phyloP scores from a whole-genome alignment of 2,797 vertebrate genomes.

The Tangara arthus region DNA sequence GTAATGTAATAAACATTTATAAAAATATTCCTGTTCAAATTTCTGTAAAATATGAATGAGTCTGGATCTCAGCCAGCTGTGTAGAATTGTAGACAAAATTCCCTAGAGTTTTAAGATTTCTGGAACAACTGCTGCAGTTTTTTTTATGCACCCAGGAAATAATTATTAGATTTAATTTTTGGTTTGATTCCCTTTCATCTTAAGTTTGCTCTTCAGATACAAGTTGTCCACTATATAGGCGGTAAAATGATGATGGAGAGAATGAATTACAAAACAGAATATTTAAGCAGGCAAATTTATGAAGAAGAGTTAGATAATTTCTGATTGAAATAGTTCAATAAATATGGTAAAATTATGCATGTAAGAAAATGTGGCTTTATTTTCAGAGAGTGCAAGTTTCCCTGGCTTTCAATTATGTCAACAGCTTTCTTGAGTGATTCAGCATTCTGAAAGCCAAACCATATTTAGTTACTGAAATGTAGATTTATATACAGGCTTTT shows the following conservation, averaged over 20 bases:
- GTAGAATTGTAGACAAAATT: background rate
- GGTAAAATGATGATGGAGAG: background rate
- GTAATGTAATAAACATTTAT: constrained; percentile 7
- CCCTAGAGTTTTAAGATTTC: background rate
- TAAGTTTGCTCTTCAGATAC: background rate
- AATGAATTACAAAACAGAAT: background rate
- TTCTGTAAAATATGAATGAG: constrained; percentile 14
- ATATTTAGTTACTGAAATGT: constrained; percentile 3
- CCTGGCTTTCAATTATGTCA: constrained; percentile 30
- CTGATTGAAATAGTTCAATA: background rate
- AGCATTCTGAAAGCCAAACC: constrained; percentile 30
- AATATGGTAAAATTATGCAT: background rate
- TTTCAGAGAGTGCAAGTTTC: background rate
- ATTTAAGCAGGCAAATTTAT: background rate
- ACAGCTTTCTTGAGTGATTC: constrained; percentile 52
- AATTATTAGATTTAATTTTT: background rate
- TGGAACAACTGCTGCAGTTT: background rate
- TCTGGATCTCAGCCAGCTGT: background rate
- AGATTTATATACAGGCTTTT: constrained; percentile 12
- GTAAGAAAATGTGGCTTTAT: background rate
- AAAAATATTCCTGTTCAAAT: constrained; percentile 7
- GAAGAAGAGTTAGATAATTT: background rate
- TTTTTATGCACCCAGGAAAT: background rate
- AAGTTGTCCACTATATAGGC: background rate
- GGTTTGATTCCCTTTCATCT: background rate